Conservation (phyloP, 2,797 vertebrate species). For the Orientallactaga sibirica region DNA sequence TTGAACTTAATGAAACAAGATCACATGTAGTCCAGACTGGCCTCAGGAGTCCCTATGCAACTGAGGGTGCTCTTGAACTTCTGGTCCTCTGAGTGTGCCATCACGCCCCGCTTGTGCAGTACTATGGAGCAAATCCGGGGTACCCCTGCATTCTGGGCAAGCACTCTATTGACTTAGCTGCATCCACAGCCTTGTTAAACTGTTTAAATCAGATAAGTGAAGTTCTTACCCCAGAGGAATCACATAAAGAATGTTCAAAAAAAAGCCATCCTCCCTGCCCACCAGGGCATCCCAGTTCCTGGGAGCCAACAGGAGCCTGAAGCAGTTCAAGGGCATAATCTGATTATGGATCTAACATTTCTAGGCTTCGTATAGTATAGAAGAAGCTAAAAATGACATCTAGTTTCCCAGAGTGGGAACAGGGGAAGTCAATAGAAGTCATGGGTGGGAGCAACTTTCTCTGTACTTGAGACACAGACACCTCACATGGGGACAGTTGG, state of each 20-base stretch:
- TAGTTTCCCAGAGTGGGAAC: neutral
- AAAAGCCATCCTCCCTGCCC: neutral
- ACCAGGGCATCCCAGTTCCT: neutral
- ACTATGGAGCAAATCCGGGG: too few species aligned
- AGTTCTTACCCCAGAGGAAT: neutral
- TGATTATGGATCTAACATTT: neutral
- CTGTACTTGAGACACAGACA: neutral
- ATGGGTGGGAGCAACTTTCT: neutral
- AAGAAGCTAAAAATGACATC: neutral
- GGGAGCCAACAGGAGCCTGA: neutral
- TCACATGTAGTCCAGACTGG: too few species aligned
- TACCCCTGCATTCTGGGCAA: too few species aligned
- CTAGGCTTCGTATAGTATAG: neutral
- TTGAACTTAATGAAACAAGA: neutral
- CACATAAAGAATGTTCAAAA: neutral
- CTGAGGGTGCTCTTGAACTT: too few species aligned
- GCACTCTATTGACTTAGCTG: too few species aligned
- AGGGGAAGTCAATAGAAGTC: neutral
- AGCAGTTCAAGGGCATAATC: neutral
- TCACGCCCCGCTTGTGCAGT: too few species aligned
- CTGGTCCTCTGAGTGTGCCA: too few species aligned
- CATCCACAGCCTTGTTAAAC: too few species aligned
- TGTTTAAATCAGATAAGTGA: neutral
- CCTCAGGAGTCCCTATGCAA: too few species aligned
- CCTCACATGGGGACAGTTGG: neutral